These are phyloP conservation scores for Trichacis sp. DNA, from an alignment of 2,888 invertebrate genomes.

Conservation along the genomic window DNA sequence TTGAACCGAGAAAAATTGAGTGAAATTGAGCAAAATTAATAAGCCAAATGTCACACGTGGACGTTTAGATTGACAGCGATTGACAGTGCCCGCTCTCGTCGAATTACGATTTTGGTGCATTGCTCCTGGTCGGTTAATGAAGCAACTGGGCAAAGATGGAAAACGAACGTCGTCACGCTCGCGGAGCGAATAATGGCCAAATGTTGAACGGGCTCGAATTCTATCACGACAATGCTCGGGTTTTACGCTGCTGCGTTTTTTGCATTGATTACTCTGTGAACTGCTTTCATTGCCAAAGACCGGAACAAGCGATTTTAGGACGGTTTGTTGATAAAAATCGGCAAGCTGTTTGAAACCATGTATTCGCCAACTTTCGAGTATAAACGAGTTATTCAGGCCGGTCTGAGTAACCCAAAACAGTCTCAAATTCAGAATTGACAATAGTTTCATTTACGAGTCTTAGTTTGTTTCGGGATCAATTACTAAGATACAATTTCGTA, in stretches of 20 bases:
- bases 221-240: background rate
- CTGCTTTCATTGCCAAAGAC: background rate
- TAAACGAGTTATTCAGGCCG: no score
- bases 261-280: background rate
- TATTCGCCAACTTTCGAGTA: no score
- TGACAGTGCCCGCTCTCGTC: background rate
- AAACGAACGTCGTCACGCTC: conserved; percentile 3
- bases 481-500: no score
- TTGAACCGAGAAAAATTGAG: no score
- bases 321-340: no score
- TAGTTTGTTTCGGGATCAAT: no score
- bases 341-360: no score
- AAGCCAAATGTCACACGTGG: conserved; percentile 44
- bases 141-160: background rate
- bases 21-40: no score
- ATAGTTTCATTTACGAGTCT: no score
- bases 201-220: background rate
- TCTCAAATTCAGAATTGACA: no score
- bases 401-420: no score
- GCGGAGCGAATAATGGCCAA: conserved; percentile 4
- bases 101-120: conserved; percentile 2
- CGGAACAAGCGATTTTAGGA: no score
- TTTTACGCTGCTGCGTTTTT: background rate
- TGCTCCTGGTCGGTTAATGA: background rate
- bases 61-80: background rate